A percentile compares a stretch with the other conserved stretches of the same genome.
Conservation (phyloP, 2,888 invertebrate species). For the Sarcophaga caerulescens region DNA sequence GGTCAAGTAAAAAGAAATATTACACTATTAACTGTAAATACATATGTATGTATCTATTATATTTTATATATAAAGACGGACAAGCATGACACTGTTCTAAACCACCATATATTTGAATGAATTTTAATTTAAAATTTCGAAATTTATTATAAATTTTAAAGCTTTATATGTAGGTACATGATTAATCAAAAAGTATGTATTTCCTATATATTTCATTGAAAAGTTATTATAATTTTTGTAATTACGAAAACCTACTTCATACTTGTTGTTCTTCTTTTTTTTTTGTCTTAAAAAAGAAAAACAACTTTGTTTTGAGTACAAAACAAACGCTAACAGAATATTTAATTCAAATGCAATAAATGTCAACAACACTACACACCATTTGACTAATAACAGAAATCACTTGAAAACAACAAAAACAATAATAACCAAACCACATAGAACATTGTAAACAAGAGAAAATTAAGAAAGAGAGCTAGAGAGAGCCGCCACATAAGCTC, state of each 20-base stretch:
- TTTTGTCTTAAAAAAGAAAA: not conserved
- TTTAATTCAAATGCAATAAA: slow-evolving; percentile 10
- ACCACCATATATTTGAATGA: no score
- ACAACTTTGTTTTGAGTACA: slow-evolving; percentile 7
- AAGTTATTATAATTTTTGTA: no score
- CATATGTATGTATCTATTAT: no score
- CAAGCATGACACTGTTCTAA: no score
- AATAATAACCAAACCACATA: not conserved
- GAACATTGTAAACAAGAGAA: not conserved
- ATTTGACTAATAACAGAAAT: slow-evolving; percentile 9
- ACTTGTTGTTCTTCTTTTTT: not conserved
- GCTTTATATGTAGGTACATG: no score
- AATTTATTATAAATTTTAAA: no score
- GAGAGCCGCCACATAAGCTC: not conserved
- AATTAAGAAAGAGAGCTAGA: not conserved
- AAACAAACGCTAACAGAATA: not conserved
- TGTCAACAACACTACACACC: not conserved
- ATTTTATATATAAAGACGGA: no score
- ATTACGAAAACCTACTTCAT: not conserved
- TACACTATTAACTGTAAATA: no score
- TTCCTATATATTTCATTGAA: no score
- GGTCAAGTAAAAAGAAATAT: not conserved
- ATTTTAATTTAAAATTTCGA: no score
- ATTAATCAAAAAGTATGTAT: no score
- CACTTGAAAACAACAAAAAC: not conserved